Evolutionary conservation across 2,797 vertebrate species (phyloP).

Genomic region (Neosilurus hyrtlii): DNA sequence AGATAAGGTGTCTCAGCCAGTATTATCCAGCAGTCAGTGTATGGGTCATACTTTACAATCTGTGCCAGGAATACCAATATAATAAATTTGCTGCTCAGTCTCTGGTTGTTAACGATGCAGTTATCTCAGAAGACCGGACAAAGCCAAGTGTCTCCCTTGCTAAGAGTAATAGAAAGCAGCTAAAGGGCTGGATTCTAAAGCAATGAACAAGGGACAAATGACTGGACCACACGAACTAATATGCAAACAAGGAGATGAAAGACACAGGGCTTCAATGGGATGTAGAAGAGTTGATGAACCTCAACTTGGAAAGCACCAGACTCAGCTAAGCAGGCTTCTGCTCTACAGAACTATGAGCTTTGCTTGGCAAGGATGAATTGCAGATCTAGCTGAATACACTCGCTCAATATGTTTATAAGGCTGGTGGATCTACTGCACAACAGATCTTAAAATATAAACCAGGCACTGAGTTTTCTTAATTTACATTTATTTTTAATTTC

Average conservation of each 20-base stretch:
- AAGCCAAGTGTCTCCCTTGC: constrained; percentile 59
- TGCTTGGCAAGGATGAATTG: constrained; percentile 1
- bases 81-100: constrained; percentile 41
- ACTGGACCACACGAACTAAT: constrained; percentile 56
- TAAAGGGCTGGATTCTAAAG: constrained; percentile 61
- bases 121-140: constrained; percentile 64
- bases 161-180: constrained; percentile 42
- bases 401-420: background rate
- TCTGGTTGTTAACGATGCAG: constrained; percentile 56
- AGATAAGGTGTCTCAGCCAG: constrained; percentile 45
- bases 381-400: background rate
- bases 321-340: constrained; percentile 11
- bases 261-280: constrained; percentile 55
- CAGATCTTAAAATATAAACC: background rate
- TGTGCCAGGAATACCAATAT: constrained; percentile 67
- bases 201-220: constrained; percentile 48
- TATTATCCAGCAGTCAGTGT: constrained; percentile 59
- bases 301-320: constrained; percentile 16
- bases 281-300: constrained; percentile 61
- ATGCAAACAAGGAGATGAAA: constrained; percentile 60
- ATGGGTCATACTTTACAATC: constrained; percentile 63
- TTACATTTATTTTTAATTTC: background rate
- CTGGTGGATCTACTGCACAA: constrained; percentile 5
- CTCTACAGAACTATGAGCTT: constrained; percentile 21
- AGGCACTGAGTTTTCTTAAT: background rate